Evolutionary conservation across 2,797 vertebrate genomes (phyloP).

Genomic region (Gouania willdenowi): DNA sequence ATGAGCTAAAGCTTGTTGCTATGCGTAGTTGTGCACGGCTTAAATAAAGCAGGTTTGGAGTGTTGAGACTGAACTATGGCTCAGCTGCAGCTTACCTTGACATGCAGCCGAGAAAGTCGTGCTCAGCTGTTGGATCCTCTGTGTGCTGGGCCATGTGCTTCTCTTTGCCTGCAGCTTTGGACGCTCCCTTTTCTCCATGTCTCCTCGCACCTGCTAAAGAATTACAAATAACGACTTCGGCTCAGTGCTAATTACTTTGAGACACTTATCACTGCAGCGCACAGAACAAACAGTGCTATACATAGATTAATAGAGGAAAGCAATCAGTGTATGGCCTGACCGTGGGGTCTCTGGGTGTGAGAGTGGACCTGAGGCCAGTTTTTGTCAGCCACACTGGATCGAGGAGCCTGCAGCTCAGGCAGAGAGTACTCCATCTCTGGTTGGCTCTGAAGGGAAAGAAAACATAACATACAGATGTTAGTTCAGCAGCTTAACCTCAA

Average conservation of each 20-base stretch:
- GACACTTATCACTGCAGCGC: background rate
- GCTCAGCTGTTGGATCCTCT: constrained; percentile 78
- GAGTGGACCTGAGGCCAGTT: constrained; percentile 76
- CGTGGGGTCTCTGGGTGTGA: constrained; percentile 80
- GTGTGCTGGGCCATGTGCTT: constrained; percentile 70
- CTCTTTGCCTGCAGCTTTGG: constrained; percentile 65
- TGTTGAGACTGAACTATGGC: too few species aligned
- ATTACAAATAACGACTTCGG: background rate
- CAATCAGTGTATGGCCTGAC: constrained; percentile 57
- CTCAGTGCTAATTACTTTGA: background rate
- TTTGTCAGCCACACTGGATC: constrained; percentile 76
- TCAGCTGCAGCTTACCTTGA: constrained; percentile 80
- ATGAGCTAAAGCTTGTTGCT: too few species aligned
- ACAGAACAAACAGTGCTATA: background rate
- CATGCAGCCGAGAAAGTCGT: constrained; percentile 96
- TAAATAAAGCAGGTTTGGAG: too few species aligned
- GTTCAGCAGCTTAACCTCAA: constrained; percentile 3
- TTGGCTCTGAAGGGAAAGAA: constrained; percentile 79
- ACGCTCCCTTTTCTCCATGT: constrained; percentile 68
- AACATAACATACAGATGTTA: background rate
- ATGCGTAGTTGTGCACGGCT: too few species aligned
- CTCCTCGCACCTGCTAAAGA: constrained; percentile 48
- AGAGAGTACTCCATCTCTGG: constrained; percentile 85
- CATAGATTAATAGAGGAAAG: background rate
- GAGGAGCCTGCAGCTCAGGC: constrained; percentile 76